Evolutionary conservation across 2,888 invertebrate genomes (phyloP), one percentile per base, ranked within the genome.

Genomic region (Cistogaster globosa): DNA sequence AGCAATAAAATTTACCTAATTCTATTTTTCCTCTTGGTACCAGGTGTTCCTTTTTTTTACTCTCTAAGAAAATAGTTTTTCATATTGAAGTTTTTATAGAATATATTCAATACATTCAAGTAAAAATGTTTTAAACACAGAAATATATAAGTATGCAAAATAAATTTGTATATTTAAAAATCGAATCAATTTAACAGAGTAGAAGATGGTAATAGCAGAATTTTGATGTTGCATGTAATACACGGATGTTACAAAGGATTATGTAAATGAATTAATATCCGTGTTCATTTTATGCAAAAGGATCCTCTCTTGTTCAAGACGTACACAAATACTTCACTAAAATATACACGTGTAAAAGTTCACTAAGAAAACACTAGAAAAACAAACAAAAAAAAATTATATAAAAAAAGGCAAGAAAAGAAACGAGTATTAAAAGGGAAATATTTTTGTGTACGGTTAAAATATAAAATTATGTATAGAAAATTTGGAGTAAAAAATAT

Each of bases 201-300:
- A 67, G 68, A 81, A 75, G 68, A 62, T 62, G 67, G 53, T 57
- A 63, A 57, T 51, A 36, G 69, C 57, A 57, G 55, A 55, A 84
- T 78, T 77, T 84, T 74, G 81, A 78, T 84, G 81, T 81, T 68
- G 81, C 71, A 84, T 84, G 84, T 85, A 69, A 45, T 74, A 78
- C 84, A 82, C 78, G 74, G 72, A 74, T 81, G 81, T 78, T 85
- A 82, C 84, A 85, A 85, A 81, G 84, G 84, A 85, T 85, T 85
- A 85, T 85, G 84, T 69, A 85, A 85, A 85, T 85, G 84, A 85
- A 82, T 85, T 85, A 85, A 85, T 85, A 85, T 85, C 77, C 84
- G 45, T 85, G 81, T 85, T 85, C 81, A 78, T 81, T 77, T 84
- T 78, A 74, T 84, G 81, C 63, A 72, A 81, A 81, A 58, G 48